Conservation (phyloP, 2,888 invertebrate genomes). For the Diploptera punctata region DNA sequence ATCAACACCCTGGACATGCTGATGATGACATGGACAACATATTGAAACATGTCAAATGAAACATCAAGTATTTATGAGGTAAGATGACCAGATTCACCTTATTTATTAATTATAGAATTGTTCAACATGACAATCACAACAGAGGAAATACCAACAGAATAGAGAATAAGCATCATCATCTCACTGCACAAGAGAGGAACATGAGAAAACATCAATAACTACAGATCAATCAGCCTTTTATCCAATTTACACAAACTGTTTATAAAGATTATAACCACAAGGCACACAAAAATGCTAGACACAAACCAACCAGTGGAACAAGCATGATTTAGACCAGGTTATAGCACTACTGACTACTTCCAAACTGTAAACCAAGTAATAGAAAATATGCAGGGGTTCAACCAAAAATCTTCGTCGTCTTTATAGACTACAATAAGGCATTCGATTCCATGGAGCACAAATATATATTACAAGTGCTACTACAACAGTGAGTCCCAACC, state of each 20-base stretch:
- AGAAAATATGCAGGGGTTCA: not conserved
- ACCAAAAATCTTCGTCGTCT: not conserved
- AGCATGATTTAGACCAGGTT: not conserved
- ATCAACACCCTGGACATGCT: too few relatives aligned
- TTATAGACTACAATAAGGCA: not conserved
- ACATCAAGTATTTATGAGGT: too few relatives aligned
- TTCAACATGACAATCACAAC: not conserved
- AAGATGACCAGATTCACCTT: too few relatives aligned
- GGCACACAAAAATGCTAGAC: not conserved
- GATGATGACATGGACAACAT: too few relatives aligned
- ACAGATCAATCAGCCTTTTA: not conserved
- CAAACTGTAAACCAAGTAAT: conserved; percentile 1
- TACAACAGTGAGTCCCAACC: too few relatives aligned
- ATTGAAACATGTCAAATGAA: too few relatives aligned
- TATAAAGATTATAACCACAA: not conserved
- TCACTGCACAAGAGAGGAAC: not conserved
- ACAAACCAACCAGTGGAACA: not conserved
- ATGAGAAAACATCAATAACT: not conserved
- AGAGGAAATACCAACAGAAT: not conserved
- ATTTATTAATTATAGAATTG: too few relatives aligned
- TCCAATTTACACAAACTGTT: not conserved
- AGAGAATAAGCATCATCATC: not conserved
- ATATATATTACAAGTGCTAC: too few relatives aligned
- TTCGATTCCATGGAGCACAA: too few relatives aligned
- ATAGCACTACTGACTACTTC: not conserved